Base-by-base conservation (phyloP, 2,888 invertebrate species). In the Mellilla xanthometata region DNA sequence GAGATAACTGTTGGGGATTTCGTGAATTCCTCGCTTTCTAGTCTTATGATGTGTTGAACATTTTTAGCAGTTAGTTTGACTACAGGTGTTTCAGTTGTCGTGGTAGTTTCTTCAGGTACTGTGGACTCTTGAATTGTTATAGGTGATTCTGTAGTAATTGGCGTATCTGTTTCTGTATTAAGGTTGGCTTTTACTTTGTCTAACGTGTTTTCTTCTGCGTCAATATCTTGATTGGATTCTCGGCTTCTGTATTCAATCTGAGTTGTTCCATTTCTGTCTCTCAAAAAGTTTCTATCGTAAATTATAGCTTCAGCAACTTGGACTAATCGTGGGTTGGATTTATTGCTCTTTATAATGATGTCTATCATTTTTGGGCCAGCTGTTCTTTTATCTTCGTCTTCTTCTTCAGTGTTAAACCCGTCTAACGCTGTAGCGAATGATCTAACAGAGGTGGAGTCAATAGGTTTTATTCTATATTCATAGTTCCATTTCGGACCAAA, bases 401-500 rank as follows among this genome's bases (percentile, higher is more conserved):
- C 1, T 19, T 10, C 6, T 7, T 13, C 8, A 1, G 1, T 6
- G n/a, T 15, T 2, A n/a, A n/a, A n/a, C 2, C 8, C 12, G n/a
- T 43, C 27, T 2, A 8, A 8, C 1, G 35, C 7, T 8, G 35
- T 27, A 5, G 6, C 15, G 26, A n/a, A 27, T 5, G 28, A 24
- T 7, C 12, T 23, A 19, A 2, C 3, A 2, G 9, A 13, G 1
- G 23, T 12, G 7, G 11, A 29, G n/a, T 42, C 33, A 8, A 35
- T 2, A 0, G 38, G 23, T n/a, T 51, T 24, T 1, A 63, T 32
- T 2, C 41, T 51, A 22, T 72, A 64, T 15, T 68, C 50, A 35
- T 69, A 69, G n/a, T 55, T 65, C 69, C 68, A 74, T 22, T 66
- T 64, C 1, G 70, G 60, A 0, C 72, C 74, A 0, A 76, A 29